Evolutionary conservation across 2,888 invertebrate species (phyloP).

Genomic region (Lepidochrysops patricia): DNA sequence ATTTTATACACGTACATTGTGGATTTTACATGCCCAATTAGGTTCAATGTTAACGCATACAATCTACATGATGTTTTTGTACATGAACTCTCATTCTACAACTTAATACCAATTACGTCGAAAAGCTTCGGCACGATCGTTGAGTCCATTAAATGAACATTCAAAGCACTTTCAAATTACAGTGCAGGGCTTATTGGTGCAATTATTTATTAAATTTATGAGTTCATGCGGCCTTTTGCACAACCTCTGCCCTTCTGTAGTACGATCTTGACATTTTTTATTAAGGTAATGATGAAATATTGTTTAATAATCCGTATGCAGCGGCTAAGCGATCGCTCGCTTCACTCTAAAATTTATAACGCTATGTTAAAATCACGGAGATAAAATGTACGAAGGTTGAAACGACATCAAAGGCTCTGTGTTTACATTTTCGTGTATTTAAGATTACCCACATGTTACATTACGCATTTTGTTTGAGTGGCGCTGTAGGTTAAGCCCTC

Average conservation of each 20-base stretch:
- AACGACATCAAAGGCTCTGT: background rate
- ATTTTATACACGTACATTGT: too few relatives aligned
- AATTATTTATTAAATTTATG: slow-evolving; percentile 13
- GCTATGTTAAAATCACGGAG: background rate
- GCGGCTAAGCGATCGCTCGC: slow-evolving; percentile 12
- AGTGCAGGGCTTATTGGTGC: slow-evolving; percentile 1
- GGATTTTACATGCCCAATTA: too few relatives aligned
- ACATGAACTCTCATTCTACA: background rate
- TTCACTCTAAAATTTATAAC: slow-evolving; percentile 4
- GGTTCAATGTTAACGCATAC: too few relatives aligned
- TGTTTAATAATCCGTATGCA: slow-evolving; percentile 19
- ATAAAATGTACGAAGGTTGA: background rate
- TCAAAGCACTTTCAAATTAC: slow-evolving; percentile 12
- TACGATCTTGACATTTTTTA: slow-evolving; percentile 51
- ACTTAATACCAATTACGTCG: background rate
- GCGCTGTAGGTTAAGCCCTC: background rate
- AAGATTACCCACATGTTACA: background rate
- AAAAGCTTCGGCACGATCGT: background rate
- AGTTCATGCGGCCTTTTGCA: slow-evolving; percentile 21
- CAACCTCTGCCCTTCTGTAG: slow-evolving; percentile 42
- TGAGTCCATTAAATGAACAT: background rate
- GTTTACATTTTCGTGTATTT: background rate
- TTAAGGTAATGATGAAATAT: slow-evolving; percentile 40
- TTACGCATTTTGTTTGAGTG: background rate
- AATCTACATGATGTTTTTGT: too few relatives aligned